A percentile compares a stretch with the other conserved stretches of the same genome.
Conservation (phyloP, 2,797 vertebrate genomes). For the Podargus strigoides region DNA sequence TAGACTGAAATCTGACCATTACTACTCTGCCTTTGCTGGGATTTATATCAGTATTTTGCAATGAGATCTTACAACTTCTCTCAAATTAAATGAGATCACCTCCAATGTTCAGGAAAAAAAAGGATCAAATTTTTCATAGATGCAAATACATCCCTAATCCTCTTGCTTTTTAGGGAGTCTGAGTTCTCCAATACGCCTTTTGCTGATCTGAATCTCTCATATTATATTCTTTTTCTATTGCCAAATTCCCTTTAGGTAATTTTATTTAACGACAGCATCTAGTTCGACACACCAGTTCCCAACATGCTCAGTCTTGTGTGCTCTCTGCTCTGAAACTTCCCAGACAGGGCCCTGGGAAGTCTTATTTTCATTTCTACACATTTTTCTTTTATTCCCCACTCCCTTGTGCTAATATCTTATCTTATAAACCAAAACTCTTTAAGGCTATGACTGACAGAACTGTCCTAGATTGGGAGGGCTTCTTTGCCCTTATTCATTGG, state of each 20-base stretch:
- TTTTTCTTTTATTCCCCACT: background rate
- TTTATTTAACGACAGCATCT: background rate
- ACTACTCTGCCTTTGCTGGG: background rate
- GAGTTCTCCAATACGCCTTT: background rate
- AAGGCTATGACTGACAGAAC: background rate
- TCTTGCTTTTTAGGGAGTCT: background rate
- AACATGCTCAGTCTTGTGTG: background rate
- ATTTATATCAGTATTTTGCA: background rate
- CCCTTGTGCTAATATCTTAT: background rate
- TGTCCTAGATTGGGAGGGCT: background rate
- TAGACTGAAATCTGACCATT: background rate
- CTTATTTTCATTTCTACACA: constrained; percentile 7
- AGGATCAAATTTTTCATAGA: background rate
- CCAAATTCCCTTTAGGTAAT: background rate
- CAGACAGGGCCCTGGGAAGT: background rate
- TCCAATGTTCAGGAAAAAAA: background rate
- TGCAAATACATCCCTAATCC: background rate
- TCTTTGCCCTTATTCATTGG: background rate
- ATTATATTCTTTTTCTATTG: background rate
- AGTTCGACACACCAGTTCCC: background rate
- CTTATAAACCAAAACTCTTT: background rate
- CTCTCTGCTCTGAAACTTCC: background rate
- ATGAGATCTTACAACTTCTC: background rate
- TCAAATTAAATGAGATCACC: background rate
- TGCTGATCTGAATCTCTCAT: background rate